Conservation (phyloP, 2,797 vertebrate species). For the Protosalanx chinensis region DNA sequence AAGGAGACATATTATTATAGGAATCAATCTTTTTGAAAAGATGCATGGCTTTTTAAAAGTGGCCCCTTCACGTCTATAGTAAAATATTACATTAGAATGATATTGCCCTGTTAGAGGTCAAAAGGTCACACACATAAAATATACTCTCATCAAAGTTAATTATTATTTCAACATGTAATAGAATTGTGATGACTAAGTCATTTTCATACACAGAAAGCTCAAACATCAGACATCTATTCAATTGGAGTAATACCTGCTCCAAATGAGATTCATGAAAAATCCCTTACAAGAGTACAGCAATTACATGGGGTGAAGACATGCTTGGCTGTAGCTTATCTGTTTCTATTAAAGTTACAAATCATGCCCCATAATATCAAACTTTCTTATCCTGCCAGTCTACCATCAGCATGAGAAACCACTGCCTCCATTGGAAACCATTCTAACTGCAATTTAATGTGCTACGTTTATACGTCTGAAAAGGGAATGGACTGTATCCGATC, state of each 20-base stretch:
- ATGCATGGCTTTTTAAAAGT: too few species aligned
- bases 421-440: background rate
- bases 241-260: constrained; percentile 41
- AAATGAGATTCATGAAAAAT: constrained; percentile 66
- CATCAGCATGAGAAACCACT: background rate
- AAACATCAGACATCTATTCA: constrained; percentile 40
- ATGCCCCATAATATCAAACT: constrained; percentile 57
- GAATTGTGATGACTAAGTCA: constrained; percentile 33
- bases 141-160: constrained; percentile 14
- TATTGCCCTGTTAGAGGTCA: background rate
- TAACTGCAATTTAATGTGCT: background rate
- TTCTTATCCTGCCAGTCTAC: constrained; percentile 20
- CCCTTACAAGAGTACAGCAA: constrained; percentile 51
- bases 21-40: too few species aligned
- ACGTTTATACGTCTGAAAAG: background rate
- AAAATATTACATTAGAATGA: too few species aligned
- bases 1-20: too few species aligned
- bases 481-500: background rate
- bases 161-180: constrained; percentile 14
- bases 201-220: constrained; percentile 27
- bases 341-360: constrained; percentile 58
- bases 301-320: constrained; percentile 55
- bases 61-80: too few species aligned
- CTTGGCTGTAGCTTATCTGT: constrained; percentile 54
- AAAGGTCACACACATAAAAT: background rate